These are phyloP conservation scores for Caranx melampygus DNA, from an alignment of 2,113 vertebrate species.

Conservation along the genomic window DNA sequence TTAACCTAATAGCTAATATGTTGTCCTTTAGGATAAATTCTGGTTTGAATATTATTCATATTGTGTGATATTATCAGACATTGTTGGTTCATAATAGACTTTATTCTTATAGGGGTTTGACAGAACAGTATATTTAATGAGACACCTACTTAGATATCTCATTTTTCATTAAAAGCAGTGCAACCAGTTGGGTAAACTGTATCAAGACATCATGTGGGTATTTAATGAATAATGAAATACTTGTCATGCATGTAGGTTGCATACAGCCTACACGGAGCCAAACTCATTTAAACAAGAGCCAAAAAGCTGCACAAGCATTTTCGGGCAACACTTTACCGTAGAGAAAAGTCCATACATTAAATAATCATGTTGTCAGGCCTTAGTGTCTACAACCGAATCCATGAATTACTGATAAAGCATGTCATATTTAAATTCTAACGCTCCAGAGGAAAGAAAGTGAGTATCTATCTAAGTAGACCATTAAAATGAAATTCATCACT, in stretches of 20 bases:
- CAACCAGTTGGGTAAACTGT: not conserved
- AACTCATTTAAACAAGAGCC: not conserved
- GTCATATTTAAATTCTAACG: not conserved
- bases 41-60: not conserved
- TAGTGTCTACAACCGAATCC: not conserved
- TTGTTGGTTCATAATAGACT: not conserved
- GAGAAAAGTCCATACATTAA: not conserved
- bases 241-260: not conserved
- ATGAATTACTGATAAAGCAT: not conserved
- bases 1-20: not conserved
- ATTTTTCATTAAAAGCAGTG: not conserved
- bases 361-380: not conserved
- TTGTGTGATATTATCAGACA: not conserved
- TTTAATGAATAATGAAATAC: not conserved
- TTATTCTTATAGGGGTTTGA: not conserved
- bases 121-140: not conserved
- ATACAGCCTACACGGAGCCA: not conserved
- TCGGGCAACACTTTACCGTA: not conserved
- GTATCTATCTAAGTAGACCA: not conserved
- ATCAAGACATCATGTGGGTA: not conserved
- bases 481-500: not conserved
- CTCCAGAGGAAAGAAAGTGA: not conserved
- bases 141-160: not conserved
- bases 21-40: not conserved
- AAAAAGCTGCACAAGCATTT: not conserved